Evolutionary conservation across 2,113 vertebrate species (phyloP).

Genomic region (Okapia johnstoni): DNA sequence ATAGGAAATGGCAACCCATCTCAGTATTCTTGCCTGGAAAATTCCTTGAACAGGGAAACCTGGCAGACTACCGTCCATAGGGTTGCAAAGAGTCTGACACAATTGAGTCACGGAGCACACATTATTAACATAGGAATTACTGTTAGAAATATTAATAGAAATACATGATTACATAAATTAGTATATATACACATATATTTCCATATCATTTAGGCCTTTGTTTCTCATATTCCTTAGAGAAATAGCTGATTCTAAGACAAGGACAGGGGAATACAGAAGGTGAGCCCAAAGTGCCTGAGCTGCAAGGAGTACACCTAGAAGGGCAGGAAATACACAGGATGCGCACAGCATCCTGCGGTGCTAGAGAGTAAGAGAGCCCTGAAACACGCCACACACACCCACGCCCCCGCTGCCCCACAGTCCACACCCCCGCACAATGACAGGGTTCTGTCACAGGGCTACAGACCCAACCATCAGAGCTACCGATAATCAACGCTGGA

Average conservation of each 20-base stretch:
- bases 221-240: not conserved
- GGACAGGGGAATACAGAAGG: not conserved
- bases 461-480: not conserved
- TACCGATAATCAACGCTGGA: not conserved
- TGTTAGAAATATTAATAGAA: not conserved
- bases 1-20: not conserved
- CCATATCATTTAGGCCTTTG: not conserved
- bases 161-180: not conserved
- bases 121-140: not conserved
- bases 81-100: not conserved
- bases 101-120: not conserved
- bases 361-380: not conserved
- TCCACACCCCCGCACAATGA: not conserved
- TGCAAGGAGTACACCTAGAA: not conserved
- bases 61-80: not conserved
- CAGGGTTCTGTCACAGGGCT: not conserved
- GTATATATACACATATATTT: not conserved
- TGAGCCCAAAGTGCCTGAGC: not conserved
- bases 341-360: not conserved
- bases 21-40: not conserved
- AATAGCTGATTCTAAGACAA: not conserved
- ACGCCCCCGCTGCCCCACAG: not conserved
- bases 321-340: not conserved
- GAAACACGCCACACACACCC: not conserved
- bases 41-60: not conserved